phyloP scores from a whole-genome alignment of 1,140 invertebrate species.

The Campoletis sonorensis region DNA sequence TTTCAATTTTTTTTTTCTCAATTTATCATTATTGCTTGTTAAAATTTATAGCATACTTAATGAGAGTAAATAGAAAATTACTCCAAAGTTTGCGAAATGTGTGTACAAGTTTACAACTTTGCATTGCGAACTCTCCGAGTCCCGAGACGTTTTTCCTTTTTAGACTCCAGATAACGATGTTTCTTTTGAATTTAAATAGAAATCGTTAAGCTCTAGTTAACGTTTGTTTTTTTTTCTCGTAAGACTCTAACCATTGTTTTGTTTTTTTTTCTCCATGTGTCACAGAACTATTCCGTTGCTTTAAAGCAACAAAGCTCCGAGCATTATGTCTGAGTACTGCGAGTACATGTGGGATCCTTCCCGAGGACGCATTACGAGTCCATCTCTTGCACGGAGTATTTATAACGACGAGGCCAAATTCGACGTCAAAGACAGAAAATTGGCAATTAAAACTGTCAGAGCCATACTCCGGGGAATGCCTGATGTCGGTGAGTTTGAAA shows the following conservation, averaged over 20 bases:
- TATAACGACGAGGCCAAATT: constrained; percentile 67
- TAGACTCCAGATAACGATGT: too few species aligned
- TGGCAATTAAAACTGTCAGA: constrained; percentile 76
- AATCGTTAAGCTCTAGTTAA: too few species aligned
- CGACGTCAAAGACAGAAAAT: constrained; percentile 70
- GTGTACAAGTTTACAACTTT: too few species aligned
- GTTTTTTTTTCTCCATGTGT: not conserved
- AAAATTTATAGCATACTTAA: too few species aligned
- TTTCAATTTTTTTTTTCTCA: too few species aligned
- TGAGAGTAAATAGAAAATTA: too few species aligned
- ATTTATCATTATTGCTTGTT: too few species aligned
- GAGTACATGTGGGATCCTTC: constrained; percentile 74
- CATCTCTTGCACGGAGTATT: constrained; percentile 62
- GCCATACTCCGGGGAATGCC: constrained; percentile 77
- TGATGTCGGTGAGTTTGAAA: constrained; percentile 74
- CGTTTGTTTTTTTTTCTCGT: too few species aligned
- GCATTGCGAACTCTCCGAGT: too few species aligned
- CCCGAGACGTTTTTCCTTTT: too few species aligned
- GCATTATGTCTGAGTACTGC: constrained; percentile 72
- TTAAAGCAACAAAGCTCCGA: not conserved
- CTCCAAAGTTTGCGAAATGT: too few species aligned
- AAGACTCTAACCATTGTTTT: not conserved
- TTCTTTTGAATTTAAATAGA: too few species aligned
- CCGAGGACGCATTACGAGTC: constrained; percentile 56
- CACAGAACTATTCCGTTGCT: not conserved